These are phyloP conservation scores for Enteromius mattozi DNA, from an alignment of 2,797 vertebrate genomes.

Conservation along the genomic window DNA sequence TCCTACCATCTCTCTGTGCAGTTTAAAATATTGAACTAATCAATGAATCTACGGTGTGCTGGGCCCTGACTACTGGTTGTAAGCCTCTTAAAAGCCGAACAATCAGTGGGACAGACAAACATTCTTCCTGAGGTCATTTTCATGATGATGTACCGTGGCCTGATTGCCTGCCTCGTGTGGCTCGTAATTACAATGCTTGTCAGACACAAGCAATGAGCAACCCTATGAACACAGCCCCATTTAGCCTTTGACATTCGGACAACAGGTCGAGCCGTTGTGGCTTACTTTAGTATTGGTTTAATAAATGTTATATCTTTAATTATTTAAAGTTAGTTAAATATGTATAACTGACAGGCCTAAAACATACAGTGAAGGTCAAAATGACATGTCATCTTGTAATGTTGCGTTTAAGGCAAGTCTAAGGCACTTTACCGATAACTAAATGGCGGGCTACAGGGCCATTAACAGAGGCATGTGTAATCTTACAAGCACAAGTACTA, in stretches of 20 bases:
- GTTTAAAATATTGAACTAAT: slow-evolving; percentile 29
- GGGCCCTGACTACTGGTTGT: slow-evolving; percentile 16
- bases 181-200: slow-evolving; percentile 70
- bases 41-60: slow-evolving; percentile 8
- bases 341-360: background rate
- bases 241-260: slow-evolving; percentile 13
- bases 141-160: slow-evolving; percentile 70
- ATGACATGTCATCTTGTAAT: slow-evolving; percentile 19
- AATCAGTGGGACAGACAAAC: slow-evolving; percentile 47
- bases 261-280: background rate
- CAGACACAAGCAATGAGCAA: slow-evolving; percentile 44
- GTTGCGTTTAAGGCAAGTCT: slow-evolving; percentile 10
- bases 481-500: slow-evolving; percentile 43
- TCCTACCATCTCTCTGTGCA: slow-evolving; percentile 21
- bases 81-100: slow-evolving; percentile 41
- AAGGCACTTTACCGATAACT: slow-evolving; percentile 25
- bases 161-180: slow-evolving; percentile 75
- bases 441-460: slow-evolving; percentile 31
- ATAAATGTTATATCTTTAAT: background rate
- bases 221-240: slow-evolving; percentile 20
- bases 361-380: slow-evolving; percentile 24
- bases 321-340: background rate
- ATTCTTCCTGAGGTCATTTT: slow-evolving; percentile 59
- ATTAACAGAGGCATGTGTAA: slow-evolving; percentile 42
- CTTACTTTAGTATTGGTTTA: background rate